Percentiles rank a stretch among this genome's conserved stretches.
These are phyloP conservation scores for Uria aalge DNA, from an alignment of 2,113 vertebrate genomes.

Conservation along the genomic window DNA sequence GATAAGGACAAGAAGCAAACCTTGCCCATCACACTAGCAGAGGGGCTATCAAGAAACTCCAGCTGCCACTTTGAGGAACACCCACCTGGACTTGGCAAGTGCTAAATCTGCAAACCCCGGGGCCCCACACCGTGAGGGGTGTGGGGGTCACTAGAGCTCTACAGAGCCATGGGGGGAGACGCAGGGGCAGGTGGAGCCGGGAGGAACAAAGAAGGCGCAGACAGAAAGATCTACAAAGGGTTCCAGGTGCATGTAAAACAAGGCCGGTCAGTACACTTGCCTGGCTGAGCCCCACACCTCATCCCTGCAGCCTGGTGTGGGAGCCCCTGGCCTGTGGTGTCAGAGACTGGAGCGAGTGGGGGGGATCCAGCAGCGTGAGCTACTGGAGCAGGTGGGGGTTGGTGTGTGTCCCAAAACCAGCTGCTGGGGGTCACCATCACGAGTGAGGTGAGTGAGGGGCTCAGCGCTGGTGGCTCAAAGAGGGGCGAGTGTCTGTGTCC, in stretches of 20 bases:
- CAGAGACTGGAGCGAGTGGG: neutral
- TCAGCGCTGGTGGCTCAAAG: fast-evolving
- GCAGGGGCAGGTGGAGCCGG: neutral
- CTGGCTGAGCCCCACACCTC: neutral
- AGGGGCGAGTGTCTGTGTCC: neutral
- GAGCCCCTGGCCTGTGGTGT: neutral
- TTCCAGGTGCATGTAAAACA: fast-evolving
- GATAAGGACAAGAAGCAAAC: neutral
- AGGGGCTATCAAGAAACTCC: neutral
- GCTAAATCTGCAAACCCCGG: neutral
- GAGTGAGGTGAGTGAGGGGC: neutral
- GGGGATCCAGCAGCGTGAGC: neutral
- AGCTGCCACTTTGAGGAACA: neutral
- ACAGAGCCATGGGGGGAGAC: neutral
- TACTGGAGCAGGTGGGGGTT: too few species aligned
- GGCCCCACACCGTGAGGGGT: too few species aligned
- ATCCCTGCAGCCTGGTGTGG: neutral
- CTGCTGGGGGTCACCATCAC: too few species aligned
- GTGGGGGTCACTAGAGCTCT: neutral
- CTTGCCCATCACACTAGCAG: neutral
- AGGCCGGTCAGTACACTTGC: fast-evolving
- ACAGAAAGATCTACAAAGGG: neutral
- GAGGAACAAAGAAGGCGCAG: neutral
- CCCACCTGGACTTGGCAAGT: neutral
- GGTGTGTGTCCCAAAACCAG: neutral